Base-by-base conservation (phyloP, 64 coral and sea anemone genomes). In the Montipora capricornis region DNA sequence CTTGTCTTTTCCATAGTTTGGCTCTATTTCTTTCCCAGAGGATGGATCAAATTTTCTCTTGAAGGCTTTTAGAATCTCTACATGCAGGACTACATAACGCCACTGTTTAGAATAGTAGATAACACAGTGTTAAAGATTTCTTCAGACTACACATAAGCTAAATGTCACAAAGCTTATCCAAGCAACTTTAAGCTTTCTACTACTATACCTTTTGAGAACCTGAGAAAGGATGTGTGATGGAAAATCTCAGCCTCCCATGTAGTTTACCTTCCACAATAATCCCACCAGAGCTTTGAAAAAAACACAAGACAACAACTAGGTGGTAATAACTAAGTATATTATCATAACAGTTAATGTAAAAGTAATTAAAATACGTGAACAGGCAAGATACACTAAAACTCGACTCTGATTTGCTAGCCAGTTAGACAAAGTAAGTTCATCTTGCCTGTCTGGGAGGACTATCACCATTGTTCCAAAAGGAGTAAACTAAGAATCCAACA, bases 1-100 rank as follows among this genome's bases (percentile, higher is more conserved):
- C 91, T 96, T 96, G 10, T 92, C 93, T 64, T 83, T 83, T 44
- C 95, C 95, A 87, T 93, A 96, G 75, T 96, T 93, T 19, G 95
- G 95, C 12, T 96, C 95, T 80, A 96, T 90, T 93, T 96, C 95
- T 71, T 90, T 96, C 75, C 95, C 95, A 47, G 61, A 68, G 68
- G 53, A 64, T 59, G 87, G 17, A 86, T 96, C 95, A 90, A 90
- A 96, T 67, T 75, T 93, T 76, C 95, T 96, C 75, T 79, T 87
- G 22, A 78, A 73, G 14, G 95, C 95, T 60, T 82, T 96, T 77
- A 87, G 69, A 47, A 96, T 73, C 89, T 92, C 87, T 55, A 96
- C 78, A 51, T 96, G 95, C 44, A 96, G 64, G 49, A 84, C 95
- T 57, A 96, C 91, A 96, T 96, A 96, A 10, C 95, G 74, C 91